Conservation (phyloP, 2,797 vertebrate genomes). For the Poecilia gillii region DNA sequence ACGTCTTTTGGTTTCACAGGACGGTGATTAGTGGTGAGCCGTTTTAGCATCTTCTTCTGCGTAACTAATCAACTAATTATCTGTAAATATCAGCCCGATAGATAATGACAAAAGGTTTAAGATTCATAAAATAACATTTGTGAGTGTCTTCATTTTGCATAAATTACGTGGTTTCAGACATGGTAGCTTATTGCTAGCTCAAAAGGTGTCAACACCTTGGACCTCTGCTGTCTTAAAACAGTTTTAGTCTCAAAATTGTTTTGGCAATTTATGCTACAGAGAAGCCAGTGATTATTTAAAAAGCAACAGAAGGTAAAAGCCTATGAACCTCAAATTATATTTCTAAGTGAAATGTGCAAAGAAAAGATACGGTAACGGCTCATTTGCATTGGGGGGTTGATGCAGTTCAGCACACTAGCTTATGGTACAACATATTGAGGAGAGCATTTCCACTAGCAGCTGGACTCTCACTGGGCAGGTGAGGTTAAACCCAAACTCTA, state of each 20-base stretch:
- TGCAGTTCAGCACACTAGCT: neutral
- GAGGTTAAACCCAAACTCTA: neutral
- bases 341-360: neutral
- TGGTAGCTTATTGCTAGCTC: neutral
- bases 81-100: neutral
- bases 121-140: neutral
- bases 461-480: neutral
- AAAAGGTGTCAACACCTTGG: neutral
- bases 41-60: neutral
- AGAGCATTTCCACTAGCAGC: neutral
- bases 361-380: neutral
- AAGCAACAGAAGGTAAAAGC: neutral
- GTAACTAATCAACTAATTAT: neutral
- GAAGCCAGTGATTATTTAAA: constrained; percentile 1
- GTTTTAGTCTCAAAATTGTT: neutral
- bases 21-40: neutral
- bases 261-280: neutral
- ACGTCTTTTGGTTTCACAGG: neutral
- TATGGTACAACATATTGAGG: neutral
- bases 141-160: neutral
- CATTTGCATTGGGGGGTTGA: neutral
- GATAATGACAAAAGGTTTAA: neutral
- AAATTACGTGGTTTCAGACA: neutral
- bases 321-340: neutral
- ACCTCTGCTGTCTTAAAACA: neutral